A percentile compares a stretch with the other conserved stretches of the same genome.
These are phyloP conservation scores for Zaprionus lineosus DNA, from an alignment of 2,888 invertebrate species.

Conservation along the genomic window DNA sequence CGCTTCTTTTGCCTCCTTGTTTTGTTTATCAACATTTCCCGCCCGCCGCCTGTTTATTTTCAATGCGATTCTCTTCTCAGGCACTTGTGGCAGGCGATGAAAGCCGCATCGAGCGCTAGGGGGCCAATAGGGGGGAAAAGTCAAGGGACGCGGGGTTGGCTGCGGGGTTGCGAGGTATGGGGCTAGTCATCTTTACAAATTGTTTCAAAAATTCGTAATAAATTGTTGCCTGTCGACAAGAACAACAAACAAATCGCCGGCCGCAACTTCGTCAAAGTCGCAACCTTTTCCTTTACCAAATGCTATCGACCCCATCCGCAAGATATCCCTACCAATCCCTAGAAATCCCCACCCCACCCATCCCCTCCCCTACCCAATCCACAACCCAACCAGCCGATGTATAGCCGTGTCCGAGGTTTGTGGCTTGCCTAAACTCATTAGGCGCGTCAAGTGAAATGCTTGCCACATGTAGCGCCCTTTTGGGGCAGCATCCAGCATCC, in stretches of 20 bases:
- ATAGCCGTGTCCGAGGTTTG: constrained; percentile 11
- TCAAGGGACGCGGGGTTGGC: too few species aligned
- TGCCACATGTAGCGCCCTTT: constrained; percentile 53
- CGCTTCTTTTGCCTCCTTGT: constrained; percentile 32
- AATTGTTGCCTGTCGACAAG: constrained; percentile 54
- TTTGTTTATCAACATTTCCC: constrained; percentile 72
- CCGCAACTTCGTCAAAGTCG: constrained; percentile 60
- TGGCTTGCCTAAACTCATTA: constrained; percentile 60
- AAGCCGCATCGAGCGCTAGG: too few species aligned
- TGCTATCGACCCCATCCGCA: too few species aligned
- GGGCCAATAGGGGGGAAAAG: neutral
- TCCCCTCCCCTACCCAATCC: neutral
- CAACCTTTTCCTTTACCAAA: too few species aligned
- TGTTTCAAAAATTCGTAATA: constrained; percentile 52
- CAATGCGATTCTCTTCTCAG: constrained; percentile 57
- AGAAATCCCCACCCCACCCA: neutral
- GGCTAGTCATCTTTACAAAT: neutral
- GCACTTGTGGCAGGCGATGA: constrained; percentile 52
- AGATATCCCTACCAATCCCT: constrained; percentile 10
- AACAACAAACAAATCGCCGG: constrained; percentile 18
- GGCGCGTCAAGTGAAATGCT: constrained; percentile 76
- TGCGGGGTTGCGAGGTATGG: neutral
- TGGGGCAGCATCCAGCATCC: constrained; percentile 12
- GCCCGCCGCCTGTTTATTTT: constrained; percentile 62
- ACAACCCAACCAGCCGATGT: too few species aligned